Conservation (phyloP, 2,797 vertebrate genomes). For the Yasuhikotakia modesta region DNA sequence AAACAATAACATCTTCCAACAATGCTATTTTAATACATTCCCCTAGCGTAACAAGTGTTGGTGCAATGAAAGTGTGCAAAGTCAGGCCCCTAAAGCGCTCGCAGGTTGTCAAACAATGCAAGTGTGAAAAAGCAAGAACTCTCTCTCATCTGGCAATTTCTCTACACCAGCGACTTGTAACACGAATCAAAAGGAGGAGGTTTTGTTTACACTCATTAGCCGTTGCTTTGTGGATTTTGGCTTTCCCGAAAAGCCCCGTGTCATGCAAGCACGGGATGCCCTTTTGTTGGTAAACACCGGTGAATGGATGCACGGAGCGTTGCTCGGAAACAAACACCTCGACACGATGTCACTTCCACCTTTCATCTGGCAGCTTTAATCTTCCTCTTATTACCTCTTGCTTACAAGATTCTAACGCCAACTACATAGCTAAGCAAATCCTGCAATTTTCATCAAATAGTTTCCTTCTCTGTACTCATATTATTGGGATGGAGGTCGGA, state of each 20-base stretch:
- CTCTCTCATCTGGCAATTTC: slow-evolving; percentile 35
- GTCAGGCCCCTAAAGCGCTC: slow-evolving; percentile 23
- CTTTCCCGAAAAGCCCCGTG: not conserved
- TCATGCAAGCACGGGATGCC: slow-evolving; percentile 4
- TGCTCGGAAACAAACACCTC: not conserved
- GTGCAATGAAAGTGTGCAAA: not conserved
- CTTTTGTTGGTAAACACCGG: not conserved
- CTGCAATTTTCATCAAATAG: slow-evolving; percentile 8
- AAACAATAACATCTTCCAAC: slow-evolving; percentile 32
- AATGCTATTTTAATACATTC: slow-evolving; percentile 13
- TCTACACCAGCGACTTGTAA: slow-evolving; percentile 18
- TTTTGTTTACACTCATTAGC: slow-evolving; percentile 47
- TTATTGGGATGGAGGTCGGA: not conserved
- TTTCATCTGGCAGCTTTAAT: slow-evolving; percentile 46
- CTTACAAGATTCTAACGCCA: not conserved
- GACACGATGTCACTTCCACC: slow-evolving; percentile 14
- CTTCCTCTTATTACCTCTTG: slow-evolving; percentile 29
- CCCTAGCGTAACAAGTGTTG: slow-evolving; percentile 25
- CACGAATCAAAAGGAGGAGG: slow-evolving; percentile 41
- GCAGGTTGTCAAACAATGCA: slow-evolving; percentile 35
- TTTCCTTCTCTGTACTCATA: slow-evolving; percentile 33
- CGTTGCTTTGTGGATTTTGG: not conserved
- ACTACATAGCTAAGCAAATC: slow-evolving; percentile 18
- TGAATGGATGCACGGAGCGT: not conserved
- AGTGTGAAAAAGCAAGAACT: slow-evolving; percentile 52